phyloP scores from a whole-genome alignment of 92 coral and sea anemone genomes.

The Plumapathes pennacea region DNA sequence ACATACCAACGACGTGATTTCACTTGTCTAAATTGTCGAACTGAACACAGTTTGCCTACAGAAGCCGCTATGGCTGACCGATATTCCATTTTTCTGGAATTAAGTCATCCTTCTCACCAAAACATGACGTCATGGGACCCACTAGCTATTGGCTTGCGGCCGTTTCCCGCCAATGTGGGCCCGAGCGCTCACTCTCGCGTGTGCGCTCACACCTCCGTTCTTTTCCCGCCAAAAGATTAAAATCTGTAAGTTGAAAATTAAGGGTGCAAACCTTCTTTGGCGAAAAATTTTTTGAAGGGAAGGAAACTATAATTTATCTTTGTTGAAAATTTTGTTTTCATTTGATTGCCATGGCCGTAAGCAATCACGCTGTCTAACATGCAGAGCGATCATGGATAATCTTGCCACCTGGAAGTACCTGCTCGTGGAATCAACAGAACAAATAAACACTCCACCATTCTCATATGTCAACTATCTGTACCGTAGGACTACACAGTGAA shows the following conservation, averaged over 20 bases:
- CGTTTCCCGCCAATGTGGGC: conserved; percentile 44
- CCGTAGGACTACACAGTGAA: no score
- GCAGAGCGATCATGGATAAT: conserved; percentile 9
- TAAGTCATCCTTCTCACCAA: conserved; percentile 77
- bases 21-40: conserved; percentile 49
- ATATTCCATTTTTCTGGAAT: conserved; percentile 71
- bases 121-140: conserved; percentile 76
- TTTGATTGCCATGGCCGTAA: no score
- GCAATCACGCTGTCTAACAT: conserved; percentile 28
- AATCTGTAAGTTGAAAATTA: no score
- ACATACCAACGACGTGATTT: conserved; percentile 43
- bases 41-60: conserved; percentile 34
- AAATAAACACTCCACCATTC: conserved; percentile 9
- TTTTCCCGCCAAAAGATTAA: no score
- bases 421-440: conserved; percentile 5
- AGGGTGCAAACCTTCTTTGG: no score
- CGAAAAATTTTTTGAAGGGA: no score
- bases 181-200: neutral
- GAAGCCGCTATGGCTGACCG: conserved; percentile 90
- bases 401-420: conserved; percentile 23
- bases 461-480: no score
- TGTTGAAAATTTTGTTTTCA: no score
- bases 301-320: no score
- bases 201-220: no score
- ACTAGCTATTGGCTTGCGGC: conserved; percentile 73